These are phyloP conservation scores for Ochropleura plecta DNA, from an alignment of 2,888 invertebrate genomes.

Conservation along the genomic window DNA sequence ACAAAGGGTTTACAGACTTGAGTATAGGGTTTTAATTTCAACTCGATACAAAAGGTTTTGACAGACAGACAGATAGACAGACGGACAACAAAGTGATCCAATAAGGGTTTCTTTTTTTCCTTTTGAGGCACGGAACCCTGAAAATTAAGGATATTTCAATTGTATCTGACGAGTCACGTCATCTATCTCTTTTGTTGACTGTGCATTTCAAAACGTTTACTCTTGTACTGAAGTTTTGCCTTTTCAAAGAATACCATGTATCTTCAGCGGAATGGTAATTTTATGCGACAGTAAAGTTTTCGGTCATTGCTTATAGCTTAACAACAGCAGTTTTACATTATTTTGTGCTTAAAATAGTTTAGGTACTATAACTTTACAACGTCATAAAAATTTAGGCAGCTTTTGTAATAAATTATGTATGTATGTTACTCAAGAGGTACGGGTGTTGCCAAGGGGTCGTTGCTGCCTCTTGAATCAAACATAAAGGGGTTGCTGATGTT, in stretches of 20 bases:
- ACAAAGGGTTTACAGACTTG: too few relatives aligned
- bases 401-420: conserved; percentile 59
- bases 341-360: conserved; percentile 66
- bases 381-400: conserved; percentile 60
- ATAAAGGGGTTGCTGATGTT: conserved; percentile 26
- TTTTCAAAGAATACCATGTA: conserved; percentile 68
- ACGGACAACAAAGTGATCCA: too few relatives aligned
- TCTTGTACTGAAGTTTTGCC: conserved; percentile 62
- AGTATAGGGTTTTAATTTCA: too few relatives aligned
- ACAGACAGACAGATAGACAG: too few relatives aligned
- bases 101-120: too few relatives aligned
- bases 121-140: too few relatives aligned
- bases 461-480: conserved; percentile 34
- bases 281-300: conserved; percentile 74
- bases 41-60: too few relatives aligned
- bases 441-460: conserved; percentile 26
- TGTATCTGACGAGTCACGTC: too few relatives aligned
- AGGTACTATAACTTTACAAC: conserved; percentile 50
- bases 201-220: conserved; percentile 66
- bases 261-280: conserved; percentile 71
- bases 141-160: too few relatives aligned
- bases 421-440: conserved; percentile 48
- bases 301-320: conserved; percentile 68
- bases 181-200: too few relatives aligned
- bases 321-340: conserved; percentile 71